A percentile compares a stretch with the other conserved stretches of the same genome.
Evolutionary conservation across 2,888 invertebrate genomes (phyloP).

Genomic region (Corbicula japonica): DNA sequence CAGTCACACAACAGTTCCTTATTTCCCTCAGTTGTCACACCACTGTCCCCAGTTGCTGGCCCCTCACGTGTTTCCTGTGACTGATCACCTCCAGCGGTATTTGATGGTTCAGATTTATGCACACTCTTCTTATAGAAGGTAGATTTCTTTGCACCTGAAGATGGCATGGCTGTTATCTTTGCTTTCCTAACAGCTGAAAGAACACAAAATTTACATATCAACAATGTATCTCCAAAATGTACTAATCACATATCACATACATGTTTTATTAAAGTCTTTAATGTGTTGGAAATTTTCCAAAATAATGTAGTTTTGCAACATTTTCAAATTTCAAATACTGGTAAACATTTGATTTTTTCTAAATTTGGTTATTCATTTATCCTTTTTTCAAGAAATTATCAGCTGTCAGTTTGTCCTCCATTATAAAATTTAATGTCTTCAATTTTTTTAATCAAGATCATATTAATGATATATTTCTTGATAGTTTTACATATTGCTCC

Average conservation of each 20-base stretch:
- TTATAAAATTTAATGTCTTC: too few relatives aligned
- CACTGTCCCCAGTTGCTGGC: not conserved
- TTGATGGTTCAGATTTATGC: conserved; percentile 2
- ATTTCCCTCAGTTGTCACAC: too few relatives aligned
- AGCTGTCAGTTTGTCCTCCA: too few relatives aligned
- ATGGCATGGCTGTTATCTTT: conserved; percentile 46
- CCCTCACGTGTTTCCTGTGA: conserved; percentile 14
- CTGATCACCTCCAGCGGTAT: not conserved
- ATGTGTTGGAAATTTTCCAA: not conserved
- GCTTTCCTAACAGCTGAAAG: conserved; percentile 65
- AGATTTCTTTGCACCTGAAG: conserved; percentile 48
- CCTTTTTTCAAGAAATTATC: too few relatives aligned
- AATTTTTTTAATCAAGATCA: too few relatives aligned
- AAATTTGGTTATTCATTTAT: not conserved
- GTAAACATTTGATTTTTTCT: not conserved
- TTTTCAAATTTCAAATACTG: not conserved
- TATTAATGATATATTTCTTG: too few relatives aligned
- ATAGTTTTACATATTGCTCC: too few relatives aligned
- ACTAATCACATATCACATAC: not conserved
- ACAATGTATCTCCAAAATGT: not conserved
- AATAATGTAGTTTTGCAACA: not conserved
- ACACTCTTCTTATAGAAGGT: conserved; percentile 66
- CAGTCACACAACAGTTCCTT: not conserved
- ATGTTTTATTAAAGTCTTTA: not conserved
- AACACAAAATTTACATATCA: conserved; percentile 2